Conservation (phyloP, 2,888 invertebrate genomes). For the Brenthis ino region DNA sequence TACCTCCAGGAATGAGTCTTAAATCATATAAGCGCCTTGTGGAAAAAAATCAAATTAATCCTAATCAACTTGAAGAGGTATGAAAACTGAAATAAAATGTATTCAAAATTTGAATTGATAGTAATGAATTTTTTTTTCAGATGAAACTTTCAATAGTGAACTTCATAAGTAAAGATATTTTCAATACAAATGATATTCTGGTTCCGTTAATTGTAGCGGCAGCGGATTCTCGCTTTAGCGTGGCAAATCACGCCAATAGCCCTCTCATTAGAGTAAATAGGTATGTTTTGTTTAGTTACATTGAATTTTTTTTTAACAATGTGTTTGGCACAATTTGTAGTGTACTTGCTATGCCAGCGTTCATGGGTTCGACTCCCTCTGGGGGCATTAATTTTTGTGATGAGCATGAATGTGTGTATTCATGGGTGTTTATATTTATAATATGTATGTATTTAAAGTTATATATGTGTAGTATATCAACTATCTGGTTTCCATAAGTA, state of each 20-base stretch:
- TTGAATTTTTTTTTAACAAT: no score
- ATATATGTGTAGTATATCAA: no score
- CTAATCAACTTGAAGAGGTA: conserved; percentile 92
- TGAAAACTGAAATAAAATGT: not conserved
- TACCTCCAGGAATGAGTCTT: conserved; percentile 90
- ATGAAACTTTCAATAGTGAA: conserved; percentile 84
- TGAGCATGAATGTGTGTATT: no score
- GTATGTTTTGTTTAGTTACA: conserved; percentile 60
- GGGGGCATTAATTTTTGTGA: no score
- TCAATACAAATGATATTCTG: conserved; percentile 88
- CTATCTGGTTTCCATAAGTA: no score
- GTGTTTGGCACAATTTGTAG: no score
- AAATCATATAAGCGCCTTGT: conserved; percentile 89
- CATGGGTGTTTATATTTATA: no score
- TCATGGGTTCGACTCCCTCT: no score
- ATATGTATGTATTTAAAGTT: no score
- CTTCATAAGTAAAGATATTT: conserved; percentile 90
- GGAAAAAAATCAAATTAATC: conserved; percentile 86
- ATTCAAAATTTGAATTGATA: conserved; percentile 3
- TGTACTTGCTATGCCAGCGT: no score
- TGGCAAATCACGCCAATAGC: conserved; percentile 93
- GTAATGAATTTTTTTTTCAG: conserved; percentile 47
- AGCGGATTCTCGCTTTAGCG: conserved; percentile 93
- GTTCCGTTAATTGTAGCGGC: conserved; percentile 92
- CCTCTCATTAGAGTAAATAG: conserved; percentile 90